These are phyloP conservation scores for Cliona cf. orientalis DNA, from an alignment of 37 sponge, comb jelly and placozoan species.

Conservation along the genomic window DNA sequence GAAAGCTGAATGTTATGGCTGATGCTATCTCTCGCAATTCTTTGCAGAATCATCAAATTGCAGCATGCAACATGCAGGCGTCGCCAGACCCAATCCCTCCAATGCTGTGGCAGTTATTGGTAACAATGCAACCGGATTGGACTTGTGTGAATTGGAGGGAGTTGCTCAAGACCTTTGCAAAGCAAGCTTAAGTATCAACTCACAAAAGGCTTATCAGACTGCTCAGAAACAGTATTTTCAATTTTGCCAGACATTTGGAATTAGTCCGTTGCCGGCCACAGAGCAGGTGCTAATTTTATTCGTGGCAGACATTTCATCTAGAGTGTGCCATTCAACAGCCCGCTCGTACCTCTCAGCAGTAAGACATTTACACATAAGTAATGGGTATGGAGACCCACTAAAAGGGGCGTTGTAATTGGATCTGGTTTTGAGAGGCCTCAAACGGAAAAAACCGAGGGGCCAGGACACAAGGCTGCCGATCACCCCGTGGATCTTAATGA, in stretches of 20 bases:
- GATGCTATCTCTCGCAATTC: conserved; percentile 42
- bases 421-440: conserved; percentile 14
- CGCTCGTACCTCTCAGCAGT: not conserved
- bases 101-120: not conserved
- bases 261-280: conserved; percentile 15
- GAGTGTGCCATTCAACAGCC: not conserved
- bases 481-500: conserved; percentile 25
- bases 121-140: conserved; percentile 47
- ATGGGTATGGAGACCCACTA: not conserved
- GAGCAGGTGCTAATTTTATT: conserved; percentile 6
- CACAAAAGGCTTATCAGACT: not conserved
- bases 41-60: not conserved
- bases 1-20: conserved; percentile 18
- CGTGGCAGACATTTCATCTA: not conserved
- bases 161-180: conserved; percentile 9
- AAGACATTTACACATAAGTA: not conserved
- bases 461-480: conserved; percentile 14
- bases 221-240: not conserved
- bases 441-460: not conserved
- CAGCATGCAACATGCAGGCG: not conserved
- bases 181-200: not conserved
- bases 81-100: not conserved
- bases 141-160: conserved; percentile 27
- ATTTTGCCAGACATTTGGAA: conserved; percentile 7
- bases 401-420: conserved; percentile 9